Percentiles rank a stretch among this genome's conserved stretches.
phyloP scores from a whole-genome alignment of 1,140 invertebrate species.

The Drosophila ironensis region DNA sequence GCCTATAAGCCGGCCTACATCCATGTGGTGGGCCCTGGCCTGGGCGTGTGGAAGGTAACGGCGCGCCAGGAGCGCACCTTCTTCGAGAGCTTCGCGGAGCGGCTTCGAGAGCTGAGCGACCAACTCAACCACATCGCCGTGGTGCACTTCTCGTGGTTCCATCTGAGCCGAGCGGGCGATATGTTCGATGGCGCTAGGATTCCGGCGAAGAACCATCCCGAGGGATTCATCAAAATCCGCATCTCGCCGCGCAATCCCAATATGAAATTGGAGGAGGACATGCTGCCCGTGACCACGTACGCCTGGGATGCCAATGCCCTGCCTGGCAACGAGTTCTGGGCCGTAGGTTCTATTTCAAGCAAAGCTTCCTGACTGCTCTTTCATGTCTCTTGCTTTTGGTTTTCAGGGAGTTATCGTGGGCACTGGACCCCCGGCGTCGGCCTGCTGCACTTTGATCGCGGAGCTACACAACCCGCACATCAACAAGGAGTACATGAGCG shows the following conservation, averaged over 20 bases:
- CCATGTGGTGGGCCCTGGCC: conserved; percentile 68
- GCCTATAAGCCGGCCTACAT: conserved; percentile 58
- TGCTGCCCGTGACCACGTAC: conserved; percentile 84
- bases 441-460: conserved; percentile 84
- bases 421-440: conserved; percentile 85
- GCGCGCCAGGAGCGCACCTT: conserved; percentile 58
- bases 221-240: conserved; percentile 54
- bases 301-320: conserved; percentile 87
- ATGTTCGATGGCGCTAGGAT: conserved; percentile 44
- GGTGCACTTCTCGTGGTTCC: conserved; percentile 79
- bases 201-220: conserved; percentile 43
- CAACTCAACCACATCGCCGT: conserved; percentile 55
- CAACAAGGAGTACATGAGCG: conserved; percentile 82
- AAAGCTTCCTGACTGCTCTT: neutral
- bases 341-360: conserved; percentile 43
- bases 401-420: conserved; percentile 8
- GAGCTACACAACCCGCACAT: conserved; percentile 85
- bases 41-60: conserved; percentile 63
- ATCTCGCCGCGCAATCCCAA: conserved; percentile 58
- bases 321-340: conserved; percentile 86
- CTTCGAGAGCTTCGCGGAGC: conserved; percentile 64
- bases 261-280: conserved; percentile 48
- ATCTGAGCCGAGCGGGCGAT: conserved; percentile 14
- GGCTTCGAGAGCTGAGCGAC: conserved; percentile 48
- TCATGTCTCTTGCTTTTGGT: neutral